A percentile compares a stretch with the other conserved stretches of the same genome.
Evolutionary conservation across 2,888 invertebrate species (phyloP).

Genomic region (Phyto melanocephala): DNA sequence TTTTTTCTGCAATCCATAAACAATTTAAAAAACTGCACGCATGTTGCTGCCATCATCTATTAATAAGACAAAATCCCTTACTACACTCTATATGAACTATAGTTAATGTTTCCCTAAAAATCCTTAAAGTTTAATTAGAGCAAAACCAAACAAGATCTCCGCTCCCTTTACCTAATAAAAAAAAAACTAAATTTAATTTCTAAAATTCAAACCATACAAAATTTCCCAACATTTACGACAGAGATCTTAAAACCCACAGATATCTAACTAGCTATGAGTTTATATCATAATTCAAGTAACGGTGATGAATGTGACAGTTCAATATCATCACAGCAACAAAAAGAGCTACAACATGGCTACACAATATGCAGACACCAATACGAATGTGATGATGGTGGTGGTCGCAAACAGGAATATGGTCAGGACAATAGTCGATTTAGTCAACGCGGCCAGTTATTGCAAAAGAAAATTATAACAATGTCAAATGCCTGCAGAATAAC

Average conservation of each 20-base stretch:
- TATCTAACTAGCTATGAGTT: slow-evolving; percentile 66
- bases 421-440: not conserved
- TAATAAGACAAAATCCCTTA: not conserved
- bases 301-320: slow-evolving; percentile 69
- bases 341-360: slow-evolving; percentile 14
- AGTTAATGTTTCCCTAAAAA: not conserved
- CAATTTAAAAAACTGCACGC: not conserved
- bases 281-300: slow-evolving; percentile 60
- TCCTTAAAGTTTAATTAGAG: slow-evolving; percentile 15
- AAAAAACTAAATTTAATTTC: not conserved
- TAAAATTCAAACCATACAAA: not conserved
- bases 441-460: slow-evolving; percentile 63
- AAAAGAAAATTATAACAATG: slow-evolving; percentile 48
- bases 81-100: slow-evolving; percentile 30
- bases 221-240: slow-evolving; percentile 15
- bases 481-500: slow-evolving; percentile 43
- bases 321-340: slow-evolving; percentile 64
- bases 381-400: not conserved
- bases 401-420: not conserved
- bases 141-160: not conserved
- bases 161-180: not conserved
- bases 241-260: not conserved
- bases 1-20: too few relatives aligned
- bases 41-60: slow-evolving; percentile 23
- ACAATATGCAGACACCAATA: slow-evolving; percentile 40